Percentiles rank a stretch among this genome's conserved stretches.
Evolutionary conservation across 2,888 invertebrate species (phyloP).

Genomic region (Lycocerus yunnanus): DNA sequence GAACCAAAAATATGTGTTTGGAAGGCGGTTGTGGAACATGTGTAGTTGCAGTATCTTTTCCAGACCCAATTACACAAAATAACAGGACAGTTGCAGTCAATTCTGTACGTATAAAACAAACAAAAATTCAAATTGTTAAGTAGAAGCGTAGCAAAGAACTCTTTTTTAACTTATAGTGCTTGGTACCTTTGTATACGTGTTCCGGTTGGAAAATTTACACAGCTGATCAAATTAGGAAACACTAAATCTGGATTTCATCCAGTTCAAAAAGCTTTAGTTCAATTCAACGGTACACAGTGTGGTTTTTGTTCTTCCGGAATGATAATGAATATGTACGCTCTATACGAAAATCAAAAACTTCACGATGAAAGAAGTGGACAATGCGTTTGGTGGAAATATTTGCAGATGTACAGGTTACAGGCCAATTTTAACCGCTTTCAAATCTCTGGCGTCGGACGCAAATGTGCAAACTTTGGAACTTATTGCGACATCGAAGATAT

Average conservation of each 20-base stretch:
- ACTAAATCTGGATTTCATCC: conserved; percentile 64
- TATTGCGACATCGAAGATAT: conserved; percentile 55
- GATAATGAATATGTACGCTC: conserved; percentile 75
- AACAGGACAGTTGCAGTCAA: conserved; percentile 63
- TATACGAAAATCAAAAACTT: conserved; percentile 53
- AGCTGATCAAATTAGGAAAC: conserved; percentile 70
- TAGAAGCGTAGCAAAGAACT: too few species aligned
- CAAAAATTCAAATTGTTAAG: too few species aligned
- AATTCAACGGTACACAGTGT: conserved; percentile 69
- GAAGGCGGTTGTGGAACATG: conserved; percentile 78
- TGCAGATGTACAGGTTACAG: conserved; percentile 70
- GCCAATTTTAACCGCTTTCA: conserved; percentile 67
- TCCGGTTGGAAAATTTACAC: conserved; percentile 70
- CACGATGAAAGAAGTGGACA: conserved; percentile 67
- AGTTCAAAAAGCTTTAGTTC: conserved; percentile 63
- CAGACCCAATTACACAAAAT: conserved; percentile 57
- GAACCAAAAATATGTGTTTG: conserved; percentile 73
- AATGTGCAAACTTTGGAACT: conserved; percentile 45
- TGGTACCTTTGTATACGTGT: conserved; percentile 59
- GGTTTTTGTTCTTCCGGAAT: conserved; percentile 76
- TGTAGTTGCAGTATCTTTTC: conserved; percentile 58
- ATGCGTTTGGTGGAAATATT: conserved; percentile 53
- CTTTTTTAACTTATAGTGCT: too few species aligned
- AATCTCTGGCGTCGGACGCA: conserved; percentile 59
- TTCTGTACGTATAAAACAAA: conserved; percentile 65